Evolutionary conservation across 1,140 invertebrate species (phyloP), one percentile per base, ranked within the genome.

Genomic region (Eulimnadia texana): DNA sequence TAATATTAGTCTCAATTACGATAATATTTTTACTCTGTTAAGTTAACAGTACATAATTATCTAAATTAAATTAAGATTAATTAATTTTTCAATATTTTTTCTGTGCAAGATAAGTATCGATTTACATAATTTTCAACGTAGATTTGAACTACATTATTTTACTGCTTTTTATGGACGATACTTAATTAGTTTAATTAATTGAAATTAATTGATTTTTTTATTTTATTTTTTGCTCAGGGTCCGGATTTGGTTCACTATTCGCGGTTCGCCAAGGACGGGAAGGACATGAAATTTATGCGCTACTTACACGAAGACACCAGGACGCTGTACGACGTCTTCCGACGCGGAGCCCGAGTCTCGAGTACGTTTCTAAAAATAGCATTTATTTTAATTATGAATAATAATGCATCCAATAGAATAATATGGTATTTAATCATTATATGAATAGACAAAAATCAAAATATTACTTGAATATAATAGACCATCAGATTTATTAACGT

Each of bases 251-350:
- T 94, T 59, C 80, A 90, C 65, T 88, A 91, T 52, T 95, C 92
- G 22, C 85, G 86, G 70, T 89, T 93, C 72, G 91, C 87, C 75
- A 91, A 91, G 75, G 89, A 95, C 72, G 85, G 88, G 64, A 90
- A 88, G 73, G 88, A 94, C 70, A 90, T 90, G 53, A 86, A 89
- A 72, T 91, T 87, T 70, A 73, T 93, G 42, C 84, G 82, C 67
- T 91, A 84, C 72, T 75, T 93, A 49, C 84, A 86, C 71, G 88
- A 93, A 66, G 93, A 96, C 73, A 84, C 88, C 20, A 80, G 78
- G 65, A 98, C 94, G 2, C 72, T 97, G 0, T 93, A 93, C 71
- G 91, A 97, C 64, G 83, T 84, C 54, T 94, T 98, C 74, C 82
- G 88, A 65, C 80, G 85, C 73, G 94, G 94, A 66, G 85, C 90